Percentiles rank a stretch among this genome's conserved stretches.
These are phyloP conservation scores for Drosophila persimilis DNA, from an alignment of 1,140 invertebrate genomes.

Conservation along the genomic window DNA sequence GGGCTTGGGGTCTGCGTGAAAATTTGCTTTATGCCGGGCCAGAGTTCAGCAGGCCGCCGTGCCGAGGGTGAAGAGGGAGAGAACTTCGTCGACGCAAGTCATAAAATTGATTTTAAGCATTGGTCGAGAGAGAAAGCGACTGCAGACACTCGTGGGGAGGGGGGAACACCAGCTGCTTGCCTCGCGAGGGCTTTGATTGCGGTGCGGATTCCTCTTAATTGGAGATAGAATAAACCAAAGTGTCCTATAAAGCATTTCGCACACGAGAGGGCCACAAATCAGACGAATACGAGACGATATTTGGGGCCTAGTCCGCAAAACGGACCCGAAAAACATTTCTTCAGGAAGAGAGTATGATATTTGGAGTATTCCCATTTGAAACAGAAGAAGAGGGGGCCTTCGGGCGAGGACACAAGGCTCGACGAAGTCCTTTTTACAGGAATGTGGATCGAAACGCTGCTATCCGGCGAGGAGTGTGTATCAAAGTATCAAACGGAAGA, in stretches of 20 bases:
- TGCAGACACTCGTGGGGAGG: background rate
- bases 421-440: too few species aligned
- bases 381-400: too few species aligned
- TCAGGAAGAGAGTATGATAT: too few species aligned
- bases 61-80: constrained; percentile 19
- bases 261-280: too few species aligned
- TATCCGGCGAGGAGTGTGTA: too few species aligned
- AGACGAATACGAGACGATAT: too few species aligned
- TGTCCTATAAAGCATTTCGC: constrained; percentile 4
- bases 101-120: constrained; percentile 75
- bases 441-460: too few species aligned
- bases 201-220: constrained; percentile 31
- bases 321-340: too few species aligned
- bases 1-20: constrained; percentile 50
- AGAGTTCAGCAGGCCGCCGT: constrained; percentile 66
- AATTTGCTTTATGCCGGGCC: constrained; percentile 66
- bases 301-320: too few species aligned
- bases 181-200: constrained; percentile 27
- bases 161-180: constrained; percentile 12
- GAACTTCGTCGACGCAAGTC: constrained; percentile 52
- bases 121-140: constrained; percentile 64
- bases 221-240: constrained; percentile 43
- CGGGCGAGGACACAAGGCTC: too few species aligned
- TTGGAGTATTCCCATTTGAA: too few species aligned
- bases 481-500: too few species aligned